Conservation (phyloP, 2,113 vertebrate species). For the Halcyon malimbica region DNA sequence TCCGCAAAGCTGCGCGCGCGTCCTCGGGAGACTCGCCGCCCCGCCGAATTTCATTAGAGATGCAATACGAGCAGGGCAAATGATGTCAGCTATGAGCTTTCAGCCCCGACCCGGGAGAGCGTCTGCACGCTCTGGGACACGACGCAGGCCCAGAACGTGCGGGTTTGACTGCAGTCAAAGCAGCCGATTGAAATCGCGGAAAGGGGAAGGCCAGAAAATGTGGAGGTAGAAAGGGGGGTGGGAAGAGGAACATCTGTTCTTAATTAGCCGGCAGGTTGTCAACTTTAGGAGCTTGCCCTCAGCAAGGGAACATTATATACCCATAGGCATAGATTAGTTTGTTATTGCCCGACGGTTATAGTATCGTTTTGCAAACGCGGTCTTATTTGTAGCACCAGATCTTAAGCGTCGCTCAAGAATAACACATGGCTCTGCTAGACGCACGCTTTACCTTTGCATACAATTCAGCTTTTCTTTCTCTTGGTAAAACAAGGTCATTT, state of each 20-base stretch:
- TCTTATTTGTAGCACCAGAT: neutral
- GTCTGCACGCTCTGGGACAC: neutral
- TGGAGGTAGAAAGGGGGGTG: neutral
- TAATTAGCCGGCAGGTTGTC: conserved; percentile 38
- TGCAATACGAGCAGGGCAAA: neutral
- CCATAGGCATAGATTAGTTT: neutral
- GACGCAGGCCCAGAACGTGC: neutral
- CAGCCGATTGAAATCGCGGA: conserved; percentile 39
- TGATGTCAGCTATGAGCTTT: neutral
- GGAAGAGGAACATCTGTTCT: conserved; percentile 48
- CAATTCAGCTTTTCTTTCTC: neutral
- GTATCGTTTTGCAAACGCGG: neutral
- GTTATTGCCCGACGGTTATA: neutral
- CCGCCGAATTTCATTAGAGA: neutral
- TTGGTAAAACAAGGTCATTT: neutral
- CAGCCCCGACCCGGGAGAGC: conserved; percentile 21
- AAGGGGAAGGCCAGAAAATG: conserved; percentile 41
- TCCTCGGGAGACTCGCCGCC: neutral
- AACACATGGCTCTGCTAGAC: neutral
- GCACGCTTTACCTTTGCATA: neutral
- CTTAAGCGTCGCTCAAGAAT: neutral
- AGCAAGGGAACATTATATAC: neutral
- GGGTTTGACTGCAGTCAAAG: conserved; percentile 40
- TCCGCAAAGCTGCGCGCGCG: conserved; percentile 3
- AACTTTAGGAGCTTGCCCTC: neutral